Evolutionary conservation across 1,140 invertebrate genomes (phyloP), one percentile per base, ranked within the genome.

Genomic region (Dolichoris vasculosae): DNA sequence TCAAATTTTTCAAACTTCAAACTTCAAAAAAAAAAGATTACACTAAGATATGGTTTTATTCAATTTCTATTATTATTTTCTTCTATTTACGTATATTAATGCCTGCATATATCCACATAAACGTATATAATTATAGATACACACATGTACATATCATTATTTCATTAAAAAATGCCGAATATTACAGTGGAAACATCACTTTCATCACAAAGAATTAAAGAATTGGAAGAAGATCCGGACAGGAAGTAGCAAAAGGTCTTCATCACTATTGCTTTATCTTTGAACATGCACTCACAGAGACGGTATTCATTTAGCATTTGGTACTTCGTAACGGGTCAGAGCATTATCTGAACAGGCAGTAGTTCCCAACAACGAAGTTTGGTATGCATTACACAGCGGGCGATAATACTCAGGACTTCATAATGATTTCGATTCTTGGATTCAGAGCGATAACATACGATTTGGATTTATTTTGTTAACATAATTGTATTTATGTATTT

Each of bases 341-440:
- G 90, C 90, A 90, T 92, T 92, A 92, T 92, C 91, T 91, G 89
- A 87, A 90, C 91, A 91, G 91, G 92, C 91, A 92, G 91, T 89
- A 90, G 89, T 90, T 90, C 83, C 88, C 88, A 87, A 92, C 91
- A 92, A 92, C 90, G 88, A 88, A 85, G 84, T 87, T 89, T 87
- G 89, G 89, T 91, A 75, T 84, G 89, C 90, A 87, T 87, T 84
- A 87, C n/a, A 23, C 17, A 51, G 46, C 30, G 9, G 38, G 30
- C 0, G 23, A 13, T 15, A 73, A 87, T 77, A 63, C 79, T 82
- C 63, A 73, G 38, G 38, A 43, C n/a, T 71, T 6, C 38, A 8
- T 3, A 6, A 73, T 11, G 9, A 73, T 26, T 73, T 43, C 15
- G 15, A 20, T 43, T 43, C 8, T 20, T 73, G 23, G 9, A 43